Conservation (phyloP, 2,113 vertebrate species). For the Peromyscus polionotus region DNA sequence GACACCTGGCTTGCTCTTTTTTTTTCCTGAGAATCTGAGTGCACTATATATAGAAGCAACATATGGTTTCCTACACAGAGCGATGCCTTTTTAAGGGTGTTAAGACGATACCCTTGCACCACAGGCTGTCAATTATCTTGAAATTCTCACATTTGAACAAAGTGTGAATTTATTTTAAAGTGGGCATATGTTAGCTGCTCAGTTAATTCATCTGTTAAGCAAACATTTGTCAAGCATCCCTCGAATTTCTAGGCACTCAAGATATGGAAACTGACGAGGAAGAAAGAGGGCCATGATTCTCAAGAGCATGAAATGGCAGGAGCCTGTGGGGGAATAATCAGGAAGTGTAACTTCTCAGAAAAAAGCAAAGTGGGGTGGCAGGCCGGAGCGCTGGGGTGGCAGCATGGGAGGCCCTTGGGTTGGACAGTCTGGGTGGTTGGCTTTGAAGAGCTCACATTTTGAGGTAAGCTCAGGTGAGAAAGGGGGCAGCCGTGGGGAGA, state of each 20-base stretch:
- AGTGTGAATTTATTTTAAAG: slow-evolving; percentile 9
- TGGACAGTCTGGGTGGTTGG: not conserved
- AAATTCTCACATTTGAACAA: slow-evolving; percentile 1
- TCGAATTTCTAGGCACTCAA: not conserved
- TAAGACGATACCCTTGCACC: not conserved
- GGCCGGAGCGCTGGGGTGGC: not conserved
- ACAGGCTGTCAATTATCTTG: not conserved
- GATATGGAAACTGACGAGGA: not conserved
- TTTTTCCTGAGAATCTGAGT: not conserved
- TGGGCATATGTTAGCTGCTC: slow-evolving; percentile 12
- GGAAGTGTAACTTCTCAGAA: not conserved
- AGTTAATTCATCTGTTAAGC: slow-evolving; percentile 22
- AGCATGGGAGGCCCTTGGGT: not conserved
- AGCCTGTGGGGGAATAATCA: not conserved
- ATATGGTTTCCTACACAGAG: not conserved
- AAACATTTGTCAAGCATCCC: slow-evolving; percentile 5
- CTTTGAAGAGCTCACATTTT: not conserved
- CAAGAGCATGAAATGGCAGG: not conserved
- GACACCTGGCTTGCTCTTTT: not conserved
- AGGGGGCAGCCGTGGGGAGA: not conserved
- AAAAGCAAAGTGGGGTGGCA: not conserved
- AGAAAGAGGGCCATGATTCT: not conserved
- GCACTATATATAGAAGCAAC: not conserved
- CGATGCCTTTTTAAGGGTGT: not conserved
- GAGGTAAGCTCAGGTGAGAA: not conserved